Percentiles rank a stretch among this genome's conserved stretches.
Conservation (phyloP, 2,113 vertebrate genomes). For the Thinocorus orbignyianus region DNA sequence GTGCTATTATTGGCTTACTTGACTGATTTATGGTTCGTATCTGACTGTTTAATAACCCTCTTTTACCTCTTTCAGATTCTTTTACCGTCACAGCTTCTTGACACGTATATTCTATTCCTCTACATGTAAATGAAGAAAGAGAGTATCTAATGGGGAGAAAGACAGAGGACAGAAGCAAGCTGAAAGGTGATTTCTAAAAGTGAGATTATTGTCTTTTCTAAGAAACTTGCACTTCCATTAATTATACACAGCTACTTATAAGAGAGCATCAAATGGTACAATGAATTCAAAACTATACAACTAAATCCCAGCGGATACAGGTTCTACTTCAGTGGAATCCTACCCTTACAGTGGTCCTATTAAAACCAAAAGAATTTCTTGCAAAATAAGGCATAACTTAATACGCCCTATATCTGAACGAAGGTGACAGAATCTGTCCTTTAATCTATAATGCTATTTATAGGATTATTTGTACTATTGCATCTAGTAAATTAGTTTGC, state of each 20-base stretch:
- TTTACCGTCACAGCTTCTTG: neutral
- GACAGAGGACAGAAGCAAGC: neutral
- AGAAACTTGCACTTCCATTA: neutral
- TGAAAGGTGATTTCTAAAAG: neutral
- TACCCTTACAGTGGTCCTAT: neutral
- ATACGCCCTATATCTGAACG: neutral
- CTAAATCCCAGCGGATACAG: neutral
- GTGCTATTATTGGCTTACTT: neutral
- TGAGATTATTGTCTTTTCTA: neutral
- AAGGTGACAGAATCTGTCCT: neutral
- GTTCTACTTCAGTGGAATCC: neutral
- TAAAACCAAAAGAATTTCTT: neutral
- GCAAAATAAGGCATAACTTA: neutral
- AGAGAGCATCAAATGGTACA: neutral
- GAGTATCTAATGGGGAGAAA: neutral
- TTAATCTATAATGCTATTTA: constrained; percentile 14
- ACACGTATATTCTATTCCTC: neutral
- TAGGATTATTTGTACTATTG: neutral
- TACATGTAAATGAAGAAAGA: neutral
- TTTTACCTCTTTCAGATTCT: neutral
- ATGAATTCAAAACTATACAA: neutral
- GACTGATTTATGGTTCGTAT: neutral
- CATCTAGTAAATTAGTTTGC: constrained; percentile 9
- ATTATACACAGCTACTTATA: neutral
- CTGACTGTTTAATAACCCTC: neutral